These are phyloP conservation scores for Vidua chalybeata DNA, from an alignment of 2,113 vertebrate genomes.

Conservation along the genomic window DNA sequence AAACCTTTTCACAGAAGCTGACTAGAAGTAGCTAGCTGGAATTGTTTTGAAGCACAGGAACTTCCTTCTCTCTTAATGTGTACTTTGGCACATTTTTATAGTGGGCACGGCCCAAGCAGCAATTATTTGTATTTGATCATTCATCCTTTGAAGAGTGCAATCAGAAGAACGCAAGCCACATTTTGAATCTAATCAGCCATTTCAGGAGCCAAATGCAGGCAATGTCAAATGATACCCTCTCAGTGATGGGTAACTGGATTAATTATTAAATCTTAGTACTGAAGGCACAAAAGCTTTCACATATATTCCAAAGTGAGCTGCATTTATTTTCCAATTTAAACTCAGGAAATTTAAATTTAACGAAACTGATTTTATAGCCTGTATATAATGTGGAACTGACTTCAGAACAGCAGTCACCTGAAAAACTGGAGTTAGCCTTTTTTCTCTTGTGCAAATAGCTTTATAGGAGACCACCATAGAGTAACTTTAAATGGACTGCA, in stretches of 20 bases:
- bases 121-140: slow-evolving; percentile 14
- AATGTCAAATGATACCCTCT: neutral
- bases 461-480: neutral
- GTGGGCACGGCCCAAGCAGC: neutral
- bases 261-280: slow-evolving; percentile 16
- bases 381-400: neutral
- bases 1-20: neutral
- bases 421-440: neutral
- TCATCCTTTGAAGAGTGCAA: slow-evolving; percentile 6
- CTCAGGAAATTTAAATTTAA: neutral
- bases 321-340: neutral
- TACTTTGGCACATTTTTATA: slow-evolving; percentile 43
- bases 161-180: neutral
- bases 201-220: neutral
- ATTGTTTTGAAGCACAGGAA: neutral
- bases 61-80: slow-evolving; percentile 4
- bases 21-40: neutral
- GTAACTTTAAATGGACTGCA: neutral
- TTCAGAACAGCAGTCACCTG: neutral
- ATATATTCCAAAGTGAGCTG: neutral
- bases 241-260: slow-evolving; percentile 21
- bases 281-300: neutral
- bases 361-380: neutral
- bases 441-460: neutral
- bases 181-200: neutral